These are phyloP conservation scores for Thamnophis elegans DNA, from an alignment of 2,797 vertebrate species.

Conservation along the genomic window DNA sequence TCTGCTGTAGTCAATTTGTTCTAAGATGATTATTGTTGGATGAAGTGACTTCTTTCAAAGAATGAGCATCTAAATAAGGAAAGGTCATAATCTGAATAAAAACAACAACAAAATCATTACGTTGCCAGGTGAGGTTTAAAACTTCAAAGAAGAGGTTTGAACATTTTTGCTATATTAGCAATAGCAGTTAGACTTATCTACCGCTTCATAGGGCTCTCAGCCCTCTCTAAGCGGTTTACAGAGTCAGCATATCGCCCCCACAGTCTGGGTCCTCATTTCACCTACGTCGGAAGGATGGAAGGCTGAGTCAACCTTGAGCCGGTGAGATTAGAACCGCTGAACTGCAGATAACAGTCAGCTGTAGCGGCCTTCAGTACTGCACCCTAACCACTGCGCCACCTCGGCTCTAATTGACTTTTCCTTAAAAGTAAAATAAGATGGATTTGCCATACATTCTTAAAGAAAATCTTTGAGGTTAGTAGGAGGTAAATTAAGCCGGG, in stretches of 20 bases:
- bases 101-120: background rate
- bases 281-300: too few species aligned
- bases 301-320: too few species aligned
- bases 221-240: too few species aligned
- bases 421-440: background rate
- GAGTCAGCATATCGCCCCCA: too few species aligned
- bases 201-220: too few species aligned
- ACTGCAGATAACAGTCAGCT: too few species aligned
- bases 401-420: too few species aligned
- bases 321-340: too few species aligned
- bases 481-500: fast-evolving
- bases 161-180: fast-evolving
- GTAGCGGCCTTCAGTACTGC: too few species aligned
- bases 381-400: too few species aligned
- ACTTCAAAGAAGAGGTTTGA: background rate
- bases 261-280: too few species aligned
- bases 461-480: conserved; percentile 3
- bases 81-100: background rate
- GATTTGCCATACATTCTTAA: background rate
- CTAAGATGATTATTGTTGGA: background rate
- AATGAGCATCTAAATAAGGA: background rate
- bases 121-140: background rate
- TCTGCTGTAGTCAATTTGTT: background rate
- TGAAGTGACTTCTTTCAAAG: background rate
- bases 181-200: too few species aligned